Conservation (phyloP, 2,797 vertebrate genomes). For the Myotis findleyi region DNA sequence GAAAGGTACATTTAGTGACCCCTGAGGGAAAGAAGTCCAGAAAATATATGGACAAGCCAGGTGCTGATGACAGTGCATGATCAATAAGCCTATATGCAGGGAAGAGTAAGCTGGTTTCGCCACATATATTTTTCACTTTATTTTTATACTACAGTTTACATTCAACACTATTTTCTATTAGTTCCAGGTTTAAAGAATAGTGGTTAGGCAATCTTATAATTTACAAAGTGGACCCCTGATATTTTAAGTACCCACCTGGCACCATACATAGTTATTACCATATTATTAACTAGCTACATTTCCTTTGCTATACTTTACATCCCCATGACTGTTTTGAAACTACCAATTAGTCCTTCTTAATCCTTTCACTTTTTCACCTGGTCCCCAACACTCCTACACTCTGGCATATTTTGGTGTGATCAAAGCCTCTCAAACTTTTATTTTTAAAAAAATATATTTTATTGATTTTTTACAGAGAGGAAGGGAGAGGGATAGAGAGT, state of each 20-base stretch:
- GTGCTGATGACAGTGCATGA: not conserved
- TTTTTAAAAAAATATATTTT: no score
- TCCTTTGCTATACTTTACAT: not conserved
- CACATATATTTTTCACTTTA: not conserved
- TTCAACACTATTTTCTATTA: not conserved
- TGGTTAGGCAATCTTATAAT: not conserved
- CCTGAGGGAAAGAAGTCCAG: accelerated
- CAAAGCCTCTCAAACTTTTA: not conserved
- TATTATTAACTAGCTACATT: not conserved
- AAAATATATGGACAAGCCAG: not conserved
- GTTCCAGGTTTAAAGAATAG: not conserved
- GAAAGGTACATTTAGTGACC: not conserved
- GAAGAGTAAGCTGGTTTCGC: not conserved
- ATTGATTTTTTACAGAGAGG: no score
- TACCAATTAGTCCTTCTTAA: not conserved
- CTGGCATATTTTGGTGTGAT: not conserved
- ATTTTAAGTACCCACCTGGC: not conserved
- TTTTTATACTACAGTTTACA: not conserved
- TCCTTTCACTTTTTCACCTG: not conserved
- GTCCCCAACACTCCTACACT: not conserved
- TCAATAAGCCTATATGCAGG: not conserved
- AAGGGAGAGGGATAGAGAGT: no score
- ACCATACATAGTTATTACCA: not conserved
- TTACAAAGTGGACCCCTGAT: not conserved
- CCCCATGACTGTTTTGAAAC: not conserved